Evolutionary conservation across 1,140 invertebrate genomes (phyloP).

Genomic region (Mercenaria mercenaria): DNA sequence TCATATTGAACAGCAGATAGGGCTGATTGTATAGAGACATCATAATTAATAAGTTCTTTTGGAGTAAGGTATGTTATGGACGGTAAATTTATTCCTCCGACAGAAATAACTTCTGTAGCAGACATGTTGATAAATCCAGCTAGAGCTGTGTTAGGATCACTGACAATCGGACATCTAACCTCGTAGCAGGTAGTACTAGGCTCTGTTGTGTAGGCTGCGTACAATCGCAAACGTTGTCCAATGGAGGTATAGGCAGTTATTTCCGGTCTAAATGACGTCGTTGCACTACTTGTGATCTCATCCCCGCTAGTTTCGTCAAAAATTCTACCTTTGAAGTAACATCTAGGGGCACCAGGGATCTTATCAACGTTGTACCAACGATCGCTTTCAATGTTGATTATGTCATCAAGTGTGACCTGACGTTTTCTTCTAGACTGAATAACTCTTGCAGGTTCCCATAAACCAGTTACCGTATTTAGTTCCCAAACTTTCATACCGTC

Average conservation of each 20-base stretch:
- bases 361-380: slow-evolving; percentile 29
- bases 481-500: background rate
- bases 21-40: background rate
- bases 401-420: background rate
- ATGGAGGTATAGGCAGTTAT: background rate
- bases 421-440: background rate
- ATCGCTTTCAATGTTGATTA: background rate
- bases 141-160: background rate
- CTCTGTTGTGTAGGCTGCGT: background rate
- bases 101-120: background rate
- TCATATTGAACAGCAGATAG: background rate
- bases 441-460: background rate
- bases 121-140: slow-evolving; percentile 39
- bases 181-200: slow-evolving; percentile 14
- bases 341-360: slow-evolving; percentile 30
- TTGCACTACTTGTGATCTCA: slow-evolving; percentile 1
- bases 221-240: background rate
- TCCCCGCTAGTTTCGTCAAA: background rate
- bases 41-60: background rate
- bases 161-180: background rate
- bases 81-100: slow-evolving; percentile 5
- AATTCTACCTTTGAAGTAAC: slow-evolving; percentile 36
- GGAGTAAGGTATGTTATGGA: background rate
- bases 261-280: slow-evolving; percentile 4
- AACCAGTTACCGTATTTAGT: background rate